phyloP scores from a whole-genome alignment of 2,797 vertebrate species.

The Alfaro cultratus region DNA sequence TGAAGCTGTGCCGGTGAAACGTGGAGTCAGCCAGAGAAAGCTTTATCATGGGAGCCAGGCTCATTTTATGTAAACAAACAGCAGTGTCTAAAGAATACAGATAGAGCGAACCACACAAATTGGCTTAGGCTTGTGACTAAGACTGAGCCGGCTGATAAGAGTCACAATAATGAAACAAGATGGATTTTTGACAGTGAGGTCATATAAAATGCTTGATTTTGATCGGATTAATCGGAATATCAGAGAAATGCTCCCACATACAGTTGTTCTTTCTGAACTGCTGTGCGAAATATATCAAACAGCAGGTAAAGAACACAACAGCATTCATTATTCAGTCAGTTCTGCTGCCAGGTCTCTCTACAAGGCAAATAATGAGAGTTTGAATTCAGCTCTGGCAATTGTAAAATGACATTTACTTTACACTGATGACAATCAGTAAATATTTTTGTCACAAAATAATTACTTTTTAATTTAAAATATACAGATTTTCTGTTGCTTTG shows the following conservation, averaged over 20 bases:
- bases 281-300: not conserved
- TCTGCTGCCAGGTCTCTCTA: not conserved
- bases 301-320: not conserved
- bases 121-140: conserved; percentile 5
- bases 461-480: not conserved
- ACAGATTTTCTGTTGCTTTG: not conserved
- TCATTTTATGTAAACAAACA: conserved; percentile 52
- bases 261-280: not conserved
- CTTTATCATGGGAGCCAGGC: conserved; percentile 59
- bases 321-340: not conserved
- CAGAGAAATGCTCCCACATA: not conserved
- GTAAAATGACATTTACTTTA: not conserved
- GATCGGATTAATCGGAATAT: not conserved
- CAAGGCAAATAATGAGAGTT: not conserved
- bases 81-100: conserved; percentile 34
- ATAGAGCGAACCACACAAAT: conserved; percentile 12
- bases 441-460: not conserved
- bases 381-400: not conserved
- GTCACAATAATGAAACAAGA: conserved; percentile 1
- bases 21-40: conserved; percentile 8
- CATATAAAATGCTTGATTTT: conserved; percentile 2
- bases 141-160: conserved; percentile 26
- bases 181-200: not conserved
- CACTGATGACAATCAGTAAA: not conserved
- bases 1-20: conserved; percentile 28